Base-by-base conservation (phyloP, 2,888 invertebrate species). In the Miltochrista miniata region DNA sequence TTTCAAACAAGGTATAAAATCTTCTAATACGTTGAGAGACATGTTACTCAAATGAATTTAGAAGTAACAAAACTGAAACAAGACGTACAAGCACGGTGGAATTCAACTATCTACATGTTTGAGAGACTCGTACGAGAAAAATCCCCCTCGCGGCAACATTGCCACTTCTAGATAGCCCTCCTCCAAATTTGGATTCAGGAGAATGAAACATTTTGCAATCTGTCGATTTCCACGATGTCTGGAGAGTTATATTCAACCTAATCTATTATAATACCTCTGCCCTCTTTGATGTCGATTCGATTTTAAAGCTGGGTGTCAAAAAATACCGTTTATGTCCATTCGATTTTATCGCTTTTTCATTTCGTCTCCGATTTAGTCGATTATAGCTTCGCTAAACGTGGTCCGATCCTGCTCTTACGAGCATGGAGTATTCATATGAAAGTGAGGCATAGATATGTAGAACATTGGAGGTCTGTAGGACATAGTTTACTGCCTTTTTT, bases 221-320 rank as follows among this genome's bases (percentile, higher is more conserved):
- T 37, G 48, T 52, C 42, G 45, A 45, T 38, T 33, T 38, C 45
- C 7, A n/a, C 8, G 11, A 11, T 37, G 30, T 37, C 45, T 51
- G 53, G 43, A 45, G 57, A 54, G 48, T 46, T 51, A 54, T 57
- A 57, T 48, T 53, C 54, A 34, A 53, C 57, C 43, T 48, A 54
- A 42, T 45, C 43, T 43, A 39, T 51, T 45, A 45, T 57, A 48
- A 51, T 48, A 31, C 51, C 51, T 38, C 51, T 51, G 51, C n/a
- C n/a, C n/a, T n/a, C n/a, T n/a, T n/a, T n/a, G n/a, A n/a, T n/a
- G n/a, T n/a, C n/a, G n/a, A n/a, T n/a, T n/a, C n/a, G n/a, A n/a
- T n/a, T n/a, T n/a, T n/a, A n/a, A n/a, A n/a, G n/a, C n/a, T n/a
- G n/a, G n/a, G n/a, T n/a, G n/a, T n/a, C n/a, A n/a, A n/a, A n/a